phyloP scores from a whole-genome alignment of 2,797 vertebrate species.

The Hirundo rustica region DNA sequence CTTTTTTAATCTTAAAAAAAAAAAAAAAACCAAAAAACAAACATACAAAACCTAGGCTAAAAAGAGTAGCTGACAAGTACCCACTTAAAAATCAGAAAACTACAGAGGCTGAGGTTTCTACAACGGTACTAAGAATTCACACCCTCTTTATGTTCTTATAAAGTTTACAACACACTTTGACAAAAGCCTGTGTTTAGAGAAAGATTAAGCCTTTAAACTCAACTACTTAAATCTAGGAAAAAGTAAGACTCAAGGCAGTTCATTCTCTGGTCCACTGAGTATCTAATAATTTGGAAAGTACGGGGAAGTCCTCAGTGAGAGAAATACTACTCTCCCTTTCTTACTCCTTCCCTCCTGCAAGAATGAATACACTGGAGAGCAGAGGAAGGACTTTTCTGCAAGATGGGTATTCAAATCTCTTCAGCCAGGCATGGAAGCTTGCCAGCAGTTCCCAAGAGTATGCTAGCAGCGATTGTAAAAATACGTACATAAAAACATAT shows the following conservation, averaged over 20 bases:
- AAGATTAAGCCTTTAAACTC: not conserved
- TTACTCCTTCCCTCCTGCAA: not conserved
- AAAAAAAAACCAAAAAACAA: no score
- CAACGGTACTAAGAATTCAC: not conserved
- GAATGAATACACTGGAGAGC: not conserved
- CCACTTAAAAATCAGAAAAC: not conserved
- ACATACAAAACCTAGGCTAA: not conserved
- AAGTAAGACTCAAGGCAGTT: not conserved
- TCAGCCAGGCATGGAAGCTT: not conserved
- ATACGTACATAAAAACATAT: conserved; percentile 2
- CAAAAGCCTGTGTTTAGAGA: not conserved
- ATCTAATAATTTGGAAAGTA: not conserved
- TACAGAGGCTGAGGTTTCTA: not conserved
- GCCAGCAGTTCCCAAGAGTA: not conserved
- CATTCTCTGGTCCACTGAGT: not conserved
- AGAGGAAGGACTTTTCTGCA: not conserved
- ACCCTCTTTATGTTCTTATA: not conserved
- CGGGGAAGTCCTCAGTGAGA: not conserved
- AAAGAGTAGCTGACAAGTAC: not conserved
- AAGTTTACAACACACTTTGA: not conserved
- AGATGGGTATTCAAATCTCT: not conserved
- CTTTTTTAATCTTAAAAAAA: not conserved
- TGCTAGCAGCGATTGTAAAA: not conserved
- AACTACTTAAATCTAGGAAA: not conserved
- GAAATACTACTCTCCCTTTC: not conserved